phyloP scores from a whole-genome alignment of 1,140 invertebrate genomes.

The Drosophila jambulina region DNA sequence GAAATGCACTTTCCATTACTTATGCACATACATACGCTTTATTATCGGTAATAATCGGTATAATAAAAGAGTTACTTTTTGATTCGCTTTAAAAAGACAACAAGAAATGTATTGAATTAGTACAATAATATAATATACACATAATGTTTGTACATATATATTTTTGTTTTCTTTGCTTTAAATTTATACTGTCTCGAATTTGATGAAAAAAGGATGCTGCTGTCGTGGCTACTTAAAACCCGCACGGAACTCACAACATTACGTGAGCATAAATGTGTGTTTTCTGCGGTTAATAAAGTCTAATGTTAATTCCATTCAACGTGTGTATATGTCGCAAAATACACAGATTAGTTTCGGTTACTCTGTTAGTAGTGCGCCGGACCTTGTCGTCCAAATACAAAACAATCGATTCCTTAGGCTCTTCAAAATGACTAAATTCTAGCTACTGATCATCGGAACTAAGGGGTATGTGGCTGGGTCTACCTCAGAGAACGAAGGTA shows the following conservation, averaged over 20 bases:
- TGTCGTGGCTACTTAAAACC: constrained; percentile 17
- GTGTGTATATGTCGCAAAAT: constrained; percentile 32
- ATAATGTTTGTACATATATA: constrained; percentile 45
- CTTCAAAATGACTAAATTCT: constrained; percentile 29
- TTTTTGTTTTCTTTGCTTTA: constrained; percentile 5
- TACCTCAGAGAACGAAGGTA: constrained; percentile 12
- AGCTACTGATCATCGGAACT: constrained; percentile 26
- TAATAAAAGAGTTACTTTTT: constrained; percentile 36
- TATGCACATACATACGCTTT: constrained; percentile 30
- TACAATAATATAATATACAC: constrained; percentile 59
- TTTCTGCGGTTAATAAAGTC: constrained; percentile 20
- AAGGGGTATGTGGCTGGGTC: constrained; percentile 5
- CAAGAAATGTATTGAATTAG: constrained; percentile 60
- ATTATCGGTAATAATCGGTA: constrained; percentile 28
- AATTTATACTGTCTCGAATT: constrained; percentile 40
- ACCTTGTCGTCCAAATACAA: constrained; percentile 13
- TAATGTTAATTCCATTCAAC: constrained; percentile 30
- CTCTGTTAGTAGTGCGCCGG: constrained; percentile 13
- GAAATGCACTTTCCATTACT: constrained; percentile 17
- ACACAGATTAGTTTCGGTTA: constrained; percentile 27
- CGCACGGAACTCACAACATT: constrained; percentile 8
- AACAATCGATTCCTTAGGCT: constrained; percentile 27
- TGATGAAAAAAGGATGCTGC: constrained; percentile 33
- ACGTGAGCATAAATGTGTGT: constrained; percentile 12
- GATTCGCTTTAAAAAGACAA: constrained; percentile 52